Percentiles rank a stretch among this genome's conserved stretches.
Conservation (phyloP, 2,113 vertebrate species). For the Xenopus borealis region DNA sequence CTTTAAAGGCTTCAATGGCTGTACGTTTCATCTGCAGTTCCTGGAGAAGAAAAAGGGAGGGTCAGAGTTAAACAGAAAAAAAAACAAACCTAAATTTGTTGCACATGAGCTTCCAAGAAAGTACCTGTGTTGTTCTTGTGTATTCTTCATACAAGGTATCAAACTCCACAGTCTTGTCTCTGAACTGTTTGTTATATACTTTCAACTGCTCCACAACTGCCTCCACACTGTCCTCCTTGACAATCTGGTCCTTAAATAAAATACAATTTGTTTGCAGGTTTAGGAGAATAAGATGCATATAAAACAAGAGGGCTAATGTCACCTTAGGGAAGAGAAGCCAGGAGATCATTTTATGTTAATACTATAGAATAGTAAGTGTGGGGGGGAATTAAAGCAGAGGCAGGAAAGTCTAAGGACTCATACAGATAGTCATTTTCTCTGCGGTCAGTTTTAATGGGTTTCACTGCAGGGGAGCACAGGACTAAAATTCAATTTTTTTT, state of each 20-base stretch:
- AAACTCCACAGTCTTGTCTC: slow-evolving; percentile 77
- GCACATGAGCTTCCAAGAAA: background rate
- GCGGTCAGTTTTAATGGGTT: too few relatives aligned
- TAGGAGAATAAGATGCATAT: too few relatives aligned
- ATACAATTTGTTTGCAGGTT: too few relatives aligned
- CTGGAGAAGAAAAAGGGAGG: slow-evolving; percentile 48
- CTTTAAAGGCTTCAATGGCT: slow-evolving; percentile 74
- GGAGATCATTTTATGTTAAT: too few relatives aligned
- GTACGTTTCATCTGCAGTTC: slow-evolving; percentile 81
- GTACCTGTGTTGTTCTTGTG: slow-evolving; percentile 73
- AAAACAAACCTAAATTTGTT: background rate
- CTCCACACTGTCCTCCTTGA: slow-evolving; percentile 71
- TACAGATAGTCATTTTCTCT: too few relatives aligned
- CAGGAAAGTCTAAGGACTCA: too few relatives aligned
- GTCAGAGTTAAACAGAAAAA: background rate
- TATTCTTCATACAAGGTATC: slow-evolving; percentile 77
- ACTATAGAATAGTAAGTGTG: too few relatives aligned
- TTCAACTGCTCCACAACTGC: slow-evolving; percentile 76
- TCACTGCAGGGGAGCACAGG: too few relatives aligned
- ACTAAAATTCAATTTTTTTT: too few relatives aligned
- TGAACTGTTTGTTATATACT: slow-evolving; percentile 77
- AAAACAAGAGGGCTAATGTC: too few relatives aligned
- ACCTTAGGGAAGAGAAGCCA: too few relatives aligned
- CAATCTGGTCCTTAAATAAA: slow-evolving; percentile 56
- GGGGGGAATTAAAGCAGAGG: too few relatives aligned